Evolutionary conservation across 2,888 invertebrate species (phyloP), one percentile per base, ranked within the genome.

Genomic region (Caenorhabditis macrosperma): DNA sequence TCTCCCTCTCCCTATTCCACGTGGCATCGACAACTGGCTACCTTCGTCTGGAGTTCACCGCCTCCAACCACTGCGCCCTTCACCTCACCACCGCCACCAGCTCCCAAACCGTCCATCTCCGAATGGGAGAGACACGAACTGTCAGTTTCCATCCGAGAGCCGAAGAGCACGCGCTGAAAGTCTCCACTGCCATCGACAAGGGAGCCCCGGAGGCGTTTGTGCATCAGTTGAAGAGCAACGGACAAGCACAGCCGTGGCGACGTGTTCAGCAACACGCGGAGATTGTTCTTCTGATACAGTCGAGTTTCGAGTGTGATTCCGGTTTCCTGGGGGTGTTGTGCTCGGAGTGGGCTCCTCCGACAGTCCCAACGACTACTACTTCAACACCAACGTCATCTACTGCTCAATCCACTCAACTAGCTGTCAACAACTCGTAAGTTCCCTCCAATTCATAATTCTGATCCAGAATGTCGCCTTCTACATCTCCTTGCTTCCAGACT

Each of bases 291-390:
- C 50, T 63, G 2, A 50, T 63, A 0, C 44, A 63, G 48, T 41
- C 63, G 9, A 63, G 15, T 33, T 33, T 63, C 10, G 48, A 63
- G 24, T 63, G 63, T 15, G 50, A 63, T 28, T 15, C 15, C 0
- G 63, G 63, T 35, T 63, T 63, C 35, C 15, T 3, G 22, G 63
- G 63, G 15, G 48, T 50, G 12, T 50, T 28, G 22, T 63, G 63
- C 35, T n/a, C 15, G 22, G 2, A 6, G 5, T 50, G 17, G 15
- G 26, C 33, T 12, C 7, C 24, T 30, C 15, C 7, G 12, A 4
- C 22, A 9, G 20, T n/a, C 6, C 12, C 33, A 50, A 24, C 50
- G 10, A 46, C 61, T 1, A 61, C 61, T 30, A 61, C 46, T 22
- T n/a, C n/a, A n/a, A n/a, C n/a, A n/a, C n/a, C n/a, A n/a, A n/a